Conservation (phyloP, 2,888 invertebrate species). For the Parapristionchus giblindavisi region DNA sequence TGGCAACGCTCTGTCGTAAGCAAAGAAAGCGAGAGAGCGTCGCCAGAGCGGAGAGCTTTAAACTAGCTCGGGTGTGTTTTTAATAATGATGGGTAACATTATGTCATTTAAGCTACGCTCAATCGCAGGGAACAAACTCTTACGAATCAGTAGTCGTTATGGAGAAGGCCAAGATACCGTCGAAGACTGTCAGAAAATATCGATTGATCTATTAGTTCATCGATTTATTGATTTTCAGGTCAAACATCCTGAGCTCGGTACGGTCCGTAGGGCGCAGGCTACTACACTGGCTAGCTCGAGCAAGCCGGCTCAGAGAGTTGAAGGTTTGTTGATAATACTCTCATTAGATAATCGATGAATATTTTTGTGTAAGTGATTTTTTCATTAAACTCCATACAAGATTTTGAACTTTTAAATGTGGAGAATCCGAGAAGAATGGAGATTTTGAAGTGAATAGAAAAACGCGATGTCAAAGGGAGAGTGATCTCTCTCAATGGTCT, state of each 20-base stretch:
- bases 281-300: not conserved
- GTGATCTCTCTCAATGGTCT: too few relatives aligned
- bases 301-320: not conserved
- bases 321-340: not conserved
- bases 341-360: not conserved
- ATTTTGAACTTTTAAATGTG: not conserved
- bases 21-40: not conserved
- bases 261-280: not conserved
- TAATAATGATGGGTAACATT: not conserved
- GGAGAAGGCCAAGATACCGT: not conserved
- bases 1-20: not conserved
- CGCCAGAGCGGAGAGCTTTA: not conserved
- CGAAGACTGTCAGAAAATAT: not conserved
- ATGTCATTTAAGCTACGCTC: not conserved
- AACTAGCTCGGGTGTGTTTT: too few relatives aligned
- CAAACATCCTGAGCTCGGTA: not conserved
- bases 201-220: not conserved
- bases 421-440: not conserved
- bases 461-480: too few relatives aligned
- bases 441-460: not conserved
- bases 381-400: not conserved
- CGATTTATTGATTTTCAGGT: not conserved
- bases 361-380: not conserved
- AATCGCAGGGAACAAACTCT: constrained; percentile 5
- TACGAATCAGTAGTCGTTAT: constrained; percentile 4